phyloP scores from a whole-genome alignment of 1,140 invertebrate genomes.

The Mamestra configurata region DNA sequence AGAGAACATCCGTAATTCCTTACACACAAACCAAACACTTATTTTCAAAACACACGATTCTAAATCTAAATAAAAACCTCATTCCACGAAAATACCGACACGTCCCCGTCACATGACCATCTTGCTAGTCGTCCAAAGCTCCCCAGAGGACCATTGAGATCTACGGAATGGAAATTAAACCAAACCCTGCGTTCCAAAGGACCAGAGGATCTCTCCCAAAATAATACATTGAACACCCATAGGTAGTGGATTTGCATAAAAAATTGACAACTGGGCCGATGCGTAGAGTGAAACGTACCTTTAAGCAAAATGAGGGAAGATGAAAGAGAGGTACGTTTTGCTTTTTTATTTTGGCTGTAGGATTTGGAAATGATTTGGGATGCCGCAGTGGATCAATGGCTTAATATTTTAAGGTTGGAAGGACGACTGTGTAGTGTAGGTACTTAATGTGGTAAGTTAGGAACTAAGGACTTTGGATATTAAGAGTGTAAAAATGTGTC shows the following conservation, averaged over 20 bases:
- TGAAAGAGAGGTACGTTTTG: slow-evolving; percentile 1
- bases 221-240: slow-evolving; percentile 62
- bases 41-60: background rate
- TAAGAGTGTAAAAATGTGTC: no score
- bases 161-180: slow-evolving; percentile 62
- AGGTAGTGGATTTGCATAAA: slow-evolving; percentile 63
- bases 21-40: background rate
- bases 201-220: slow-evolving; percentile 52
- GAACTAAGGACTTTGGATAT: no score
- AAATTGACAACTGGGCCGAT: slow-evolving; percentile 62
- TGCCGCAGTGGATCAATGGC: background rate
- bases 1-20: no score
- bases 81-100: slow-evolving; percentile 17
- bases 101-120: slow-evolving; percentile 33
- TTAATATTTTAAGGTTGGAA: background rate
- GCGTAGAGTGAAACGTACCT: slow-evolving; percentile 35
- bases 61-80: slow-evolving; percentile 22
- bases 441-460: no score
- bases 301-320: slow-evolving; percentile 18
- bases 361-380: slow-evolving; percentile 19
- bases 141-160: slow-evolving; percentile 46
- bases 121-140: slow-evolving; percentile 24
- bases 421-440: background rate
- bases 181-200: slow-evolving; percentile 49
- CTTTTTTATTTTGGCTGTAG: slow-evolving; percentile 39